A percentile compares a stretch with the other conserved stretches of the same genome.
Evolutionary conservation across 1,140 invertebrate species (phyloP).

Genomic region (Campodea augens): DNA sequence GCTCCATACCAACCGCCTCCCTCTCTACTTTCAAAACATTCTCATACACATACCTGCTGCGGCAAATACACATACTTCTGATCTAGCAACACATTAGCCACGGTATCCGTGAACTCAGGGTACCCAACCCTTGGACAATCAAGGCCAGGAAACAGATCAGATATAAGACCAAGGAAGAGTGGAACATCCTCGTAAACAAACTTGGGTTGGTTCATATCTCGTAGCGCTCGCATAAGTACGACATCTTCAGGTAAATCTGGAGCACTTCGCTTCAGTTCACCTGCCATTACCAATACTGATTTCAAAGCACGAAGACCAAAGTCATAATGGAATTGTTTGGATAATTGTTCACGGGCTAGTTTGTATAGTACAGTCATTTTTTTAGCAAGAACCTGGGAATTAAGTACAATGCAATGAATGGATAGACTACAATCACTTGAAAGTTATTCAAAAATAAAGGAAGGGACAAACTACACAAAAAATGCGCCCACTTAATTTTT

Average conservation of each 20-base stretch:
- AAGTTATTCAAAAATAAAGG: constrained; percentile 1
- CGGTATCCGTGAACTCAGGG: constrained; percentile 52
- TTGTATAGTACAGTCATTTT: constrained; percentile 83
- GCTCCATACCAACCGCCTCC: constrained; percentile 21
- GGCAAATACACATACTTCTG: constrained; percentile 50
- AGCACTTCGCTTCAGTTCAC: constrained; percentile 55
- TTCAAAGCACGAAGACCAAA: constrained; percentile 78
- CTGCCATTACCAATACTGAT: constrained; percentile 73
- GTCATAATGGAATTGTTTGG: constrained; percentile 83
- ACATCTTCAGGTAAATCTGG: constrained; percentile 58
- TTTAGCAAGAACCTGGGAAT: constrained; percentile 49
- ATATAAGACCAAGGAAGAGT: constrained; percentile 66
- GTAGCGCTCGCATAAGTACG: constrained; percentile 67
- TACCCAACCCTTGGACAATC: constrained; percentile 56
- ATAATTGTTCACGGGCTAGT: constrained; percentile 62
- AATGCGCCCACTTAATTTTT: constrained; percentile 4
- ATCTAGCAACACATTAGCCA: constrained; percentile 40
- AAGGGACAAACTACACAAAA: constrained; percentile 5
- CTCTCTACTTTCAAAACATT: too few species aligned
- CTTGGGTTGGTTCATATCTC: constrained; percentile 83
- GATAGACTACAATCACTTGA: constrained; percentile 1
- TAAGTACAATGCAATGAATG: constrained; percentile 4
- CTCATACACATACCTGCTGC: constrained; percentile 42
- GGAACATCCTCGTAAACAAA: constrained; percentile 80
- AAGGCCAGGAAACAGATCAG: constrained; percentile 71